phyloP scores from a whole-genome alignment of 92 coral and sea anemone genomes.

The Blastomussa wellsi region DNA sequence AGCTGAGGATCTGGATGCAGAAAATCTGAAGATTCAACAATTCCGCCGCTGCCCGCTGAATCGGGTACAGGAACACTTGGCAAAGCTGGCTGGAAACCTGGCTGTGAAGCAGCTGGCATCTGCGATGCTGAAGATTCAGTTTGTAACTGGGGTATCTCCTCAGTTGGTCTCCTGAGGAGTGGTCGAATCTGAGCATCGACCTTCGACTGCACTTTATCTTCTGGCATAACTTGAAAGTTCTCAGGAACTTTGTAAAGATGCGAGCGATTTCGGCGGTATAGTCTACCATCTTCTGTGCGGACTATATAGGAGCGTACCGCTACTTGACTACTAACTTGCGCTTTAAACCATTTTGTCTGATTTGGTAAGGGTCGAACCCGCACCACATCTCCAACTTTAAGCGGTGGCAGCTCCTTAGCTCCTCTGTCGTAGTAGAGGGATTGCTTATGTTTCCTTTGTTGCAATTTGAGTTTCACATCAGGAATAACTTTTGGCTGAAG shows the following conservation, averaged over 20 bases:
- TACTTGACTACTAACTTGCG: constrained; percentile 18
- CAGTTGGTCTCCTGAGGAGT: too few relatives aligned
- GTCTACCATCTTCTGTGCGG: constrained; percentile 22
- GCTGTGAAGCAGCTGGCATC: too few relatives aligned
- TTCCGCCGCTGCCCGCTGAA: too few relatives aligned
- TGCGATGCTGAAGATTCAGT: not conserved
- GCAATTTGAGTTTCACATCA: not conserved
- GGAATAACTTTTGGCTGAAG: constrained; percentile 31
- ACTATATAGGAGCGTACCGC: constrained; percentile 21
- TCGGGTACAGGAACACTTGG: too few relatives aligned
- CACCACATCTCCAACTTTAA: constrained; percentile 25
- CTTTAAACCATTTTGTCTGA: constrained; percentile 23
- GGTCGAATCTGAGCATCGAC: too few relatives aligned
- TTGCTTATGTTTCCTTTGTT: not conserved
- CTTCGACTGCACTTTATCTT: too few relatives aligned
- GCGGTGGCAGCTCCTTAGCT: constrained; percentile 17
- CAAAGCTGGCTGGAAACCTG: too few relatives aligned
- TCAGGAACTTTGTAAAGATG: constrained; percentile 7
- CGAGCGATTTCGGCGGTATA: constrained; percentile 7
- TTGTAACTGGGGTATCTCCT: not conserved
- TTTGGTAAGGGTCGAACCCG: constrained; percentile 7
- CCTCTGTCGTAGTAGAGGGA: not conserved
- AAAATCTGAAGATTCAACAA: too few relatives aligned
- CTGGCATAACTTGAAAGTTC: too few relatives aligned
- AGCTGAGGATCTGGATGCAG: not conserved